Evolutionary conservation across 2,888 invertebrate genomes (phyloP).

Genomic region (Campopleginae sp.): DNA sequence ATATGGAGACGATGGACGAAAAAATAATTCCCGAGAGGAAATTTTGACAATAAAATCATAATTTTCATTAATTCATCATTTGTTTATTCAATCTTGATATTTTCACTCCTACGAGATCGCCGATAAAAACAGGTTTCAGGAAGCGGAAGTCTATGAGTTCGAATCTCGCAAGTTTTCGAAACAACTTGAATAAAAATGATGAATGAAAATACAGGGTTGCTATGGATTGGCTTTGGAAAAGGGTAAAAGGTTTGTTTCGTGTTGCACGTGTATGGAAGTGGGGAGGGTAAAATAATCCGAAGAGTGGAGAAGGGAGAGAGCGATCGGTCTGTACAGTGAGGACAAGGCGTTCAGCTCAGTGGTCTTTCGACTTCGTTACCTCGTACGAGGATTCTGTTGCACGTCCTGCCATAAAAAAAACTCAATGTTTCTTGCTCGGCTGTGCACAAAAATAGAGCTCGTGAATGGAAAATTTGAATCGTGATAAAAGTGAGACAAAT

Average conservation of each 20-base stretch:
- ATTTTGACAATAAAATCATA: too few relatives aligned
- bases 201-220: background rate
- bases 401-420: slow-evolving; percentile 18
- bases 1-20: background rate
- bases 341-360: slow-evolving; percentile 62
- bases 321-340: slow-evolving; percentile 53
- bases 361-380: slow-evolving; percentile 60
- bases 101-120: background rate
- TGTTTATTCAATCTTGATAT: background rate
- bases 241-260: slow-evolving; percentile 48
- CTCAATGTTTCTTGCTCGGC: background rate
- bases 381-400: slow-evolving; percentile 51
- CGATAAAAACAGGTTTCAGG: background rate
- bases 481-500: background rate
- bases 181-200: background rate
- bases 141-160: background rate
- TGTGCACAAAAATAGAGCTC: background rate
- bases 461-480: background rate
- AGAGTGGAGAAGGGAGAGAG: slow-evolving; percentile 49
- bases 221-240: slow-evolving; percentile 14
- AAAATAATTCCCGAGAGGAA: too few relatives aligned
- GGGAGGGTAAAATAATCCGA: slow-evolving; percentile 46
- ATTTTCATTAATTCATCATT: background rate
- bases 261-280: slow-evolving; percentile 47
- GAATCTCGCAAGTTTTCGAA: background rate